Percentiles rank a stretch among this genome's conserved stretches.
Conservation (phyloP, 2,888 invertebrate species). For the Furcula furcula region DNA sequence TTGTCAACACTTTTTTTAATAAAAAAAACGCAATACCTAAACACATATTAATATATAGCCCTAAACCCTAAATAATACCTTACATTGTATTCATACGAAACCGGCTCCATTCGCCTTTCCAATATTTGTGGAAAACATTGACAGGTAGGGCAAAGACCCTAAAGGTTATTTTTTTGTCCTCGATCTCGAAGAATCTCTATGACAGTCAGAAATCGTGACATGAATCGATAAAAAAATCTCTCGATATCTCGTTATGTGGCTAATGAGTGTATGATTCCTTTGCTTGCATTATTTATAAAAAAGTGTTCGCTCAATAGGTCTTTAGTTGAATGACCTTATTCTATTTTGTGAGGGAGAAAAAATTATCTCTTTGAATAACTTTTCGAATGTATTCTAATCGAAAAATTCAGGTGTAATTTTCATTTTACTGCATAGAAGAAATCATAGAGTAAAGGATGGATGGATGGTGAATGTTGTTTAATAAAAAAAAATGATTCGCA, state of each 20-base stretch:
- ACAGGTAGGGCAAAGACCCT: conserved; percentile 40
- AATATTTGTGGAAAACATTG: conserved; percentile 28
- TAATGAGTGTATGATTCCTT: conserved; percentile 1
- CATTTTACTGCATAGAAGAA: too few species aligned
- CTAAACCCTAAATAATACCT: not conserved
- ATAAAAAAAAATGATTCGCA: too few species aligned
- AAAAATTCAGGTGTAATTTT: too few species aligned
- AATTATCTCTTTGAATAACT: too few species aligned
- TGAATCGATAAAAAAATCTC: conserved; percentile 18
- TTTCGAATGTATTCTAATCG: too few species aligned
- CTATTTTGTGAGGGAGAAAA: too few species aligned
- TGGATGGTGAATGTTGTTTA: too few species aligned
- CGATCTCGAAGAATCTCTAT: conserved; percentile 15
- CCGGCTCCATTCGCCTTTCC: conserved; percentile 12
- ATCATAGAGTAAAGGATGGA: too few species aligned
- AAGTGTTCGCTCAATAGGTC: not conserved
- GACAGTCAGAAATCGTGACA: conserved; percentile 34
- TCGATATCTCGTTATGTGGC: conserved; percentile 1
- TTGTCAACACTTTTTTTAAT: too few species aligned
- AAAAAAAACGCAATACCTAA: too few species aligned
- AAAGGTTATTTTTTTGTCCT: conserved; percentile 33
- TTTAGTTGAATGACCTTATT: not conserved
- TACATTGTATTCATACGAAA: conserved; percentile 1
- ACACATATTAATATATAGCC: too few species aligned
- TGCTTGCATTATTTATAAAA: not conserved